Evolutionary conservation across 2,113 vertebrate species (phyloP).

Genomic region (Madoqua kirkii): DNA sequence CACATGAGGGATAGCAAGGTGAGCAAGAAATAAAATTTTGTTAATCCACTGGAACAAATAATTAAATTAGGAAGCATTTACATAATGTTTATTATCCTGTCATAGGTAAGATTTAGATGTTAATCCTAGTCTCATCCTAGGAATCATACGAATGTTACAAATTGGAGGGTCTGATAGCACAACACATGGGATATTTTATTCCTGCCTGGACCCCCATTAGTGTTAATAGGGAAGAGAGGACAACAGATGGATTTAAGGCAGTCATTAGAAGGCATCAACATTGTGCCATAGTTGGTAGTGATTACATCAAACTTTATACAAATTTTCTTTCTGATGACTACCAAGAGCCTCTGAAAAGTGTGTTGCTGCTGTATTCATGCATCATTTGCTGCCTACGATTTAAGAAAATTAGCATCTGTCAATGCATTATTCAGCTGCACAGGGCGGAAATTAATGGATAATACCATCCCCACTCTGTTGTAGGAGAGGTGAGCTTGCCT

Average conservation of each 20-base stretch:
- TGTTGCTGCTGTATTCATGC: constrained; percentile 64
- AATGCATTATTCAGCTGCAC: constrained; percentile 64
- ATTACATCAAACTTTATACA: constrained; percentile 66
- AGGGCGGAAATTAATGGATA: constrained; percentile 67
- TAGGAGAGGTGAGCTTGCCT: constrained; percentile 54
- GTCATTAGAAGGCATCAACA: constrained; percentile 45
- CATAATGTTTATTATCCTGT: neutral
- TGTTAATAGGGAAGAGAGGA: constrained; percentile 52
- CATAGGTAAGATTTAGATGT: neutral
- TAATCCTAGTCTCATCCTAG: constrained; percentile 24
- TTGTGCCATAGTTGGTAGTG: constrained; percentile 40
- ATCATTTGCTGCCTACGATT: constrained; percentile 71
- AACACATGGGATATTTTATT: constrained; percentile 49
- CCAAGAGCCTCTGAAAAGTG: constrained; percentile 60
- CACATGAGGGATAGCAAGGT: neutral
- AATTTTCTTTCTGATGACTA: constrained; percentile 70
- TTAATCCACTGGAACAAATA: neutral
- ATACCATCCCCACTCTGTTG: constrained; percentile 46
- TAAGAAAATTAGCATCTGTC: constrained; percentile 77
- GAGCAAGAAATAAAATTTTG: neutral
- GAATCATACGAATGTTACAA: constrained; percentile 23
- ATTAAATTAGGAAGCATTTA: neutral
- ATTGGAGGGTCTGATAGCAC: constrained; percentile 33
- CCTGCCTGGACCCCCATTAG: constrained; percentile 43
- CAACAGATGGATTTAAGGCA: constrained; percentile 55